Percentiles rank a stretch among this genome's conserved stretches.
Conservation (phyloP, 2,888 invertebrate species). For the Anarsia innoxiella region DNA sequence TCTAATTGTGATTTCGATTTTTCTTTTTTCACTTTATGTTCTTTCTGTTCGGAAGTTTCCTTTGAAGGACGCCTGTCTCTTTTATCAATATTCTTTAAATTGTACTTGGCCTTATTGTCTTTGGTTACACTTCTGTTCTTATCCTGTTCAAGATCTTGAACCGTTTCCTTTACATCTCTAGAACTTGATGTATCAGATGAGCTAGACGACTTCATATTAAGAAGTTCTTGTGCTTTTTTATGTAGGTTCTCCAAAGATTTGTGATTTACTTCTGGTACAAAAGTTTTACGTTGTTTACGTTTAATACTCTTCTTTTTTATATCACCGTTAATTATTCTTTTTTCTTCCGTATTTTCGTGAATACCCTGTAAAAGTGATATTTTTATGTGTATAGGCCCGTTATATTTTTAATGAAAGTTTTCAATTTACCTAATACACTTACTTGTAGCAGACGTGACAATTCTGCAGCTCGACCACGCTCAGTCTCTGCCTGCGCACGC, state of each 20-base stretch:
- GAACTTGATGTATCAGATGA: conserved; percentile 46
- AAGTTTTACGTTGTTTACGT: conserved; percentile 17
- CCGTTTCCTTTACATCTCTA: conserved; percentile 25
- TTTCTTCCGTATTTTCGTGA: too few species aligned
- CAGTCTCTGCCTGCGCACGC: conserved; percentile 42
- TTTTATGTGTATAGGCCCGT: too few species aligned
- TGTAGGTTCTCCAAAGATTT: conserved; percentile 54
- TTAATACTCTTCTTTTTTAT: conserved; percentile 1
- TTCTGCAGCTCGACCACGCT: conserved; percentile 40
- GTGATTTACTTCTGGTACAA: conserved; percentile 31
- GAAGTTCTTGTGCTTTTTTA: conserved; percentile 57
- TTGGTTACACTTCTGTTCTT: not conserved
- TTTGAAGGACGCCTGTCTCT: too few species aligned
- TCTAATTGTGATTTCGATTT: conserved; percentile 15
- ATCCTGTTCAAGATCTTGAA: not conserved
- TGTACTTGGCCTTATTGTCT: not conserved
- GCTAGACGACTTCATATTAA: conserved; percentile 45
- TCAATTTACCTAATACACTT: too few species aligned
- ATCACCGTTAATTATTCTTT: too few species aligned
- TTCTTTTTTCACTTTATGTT: conserved; percentile 19
- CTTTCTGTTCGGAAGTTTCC: too few species aligned
- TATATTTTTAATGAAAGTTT: too few species aligned
- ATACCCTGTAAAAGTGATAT: too few species aligned
- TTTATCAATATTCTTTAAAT: not conserved
- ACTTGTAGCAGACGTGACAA: conserved; percentile 44